Evolutionary conservation across 2,113 vertebrate genomes (phyloP), one percentile per base, ranked within the genome.

Genomic region (human): DNA sequence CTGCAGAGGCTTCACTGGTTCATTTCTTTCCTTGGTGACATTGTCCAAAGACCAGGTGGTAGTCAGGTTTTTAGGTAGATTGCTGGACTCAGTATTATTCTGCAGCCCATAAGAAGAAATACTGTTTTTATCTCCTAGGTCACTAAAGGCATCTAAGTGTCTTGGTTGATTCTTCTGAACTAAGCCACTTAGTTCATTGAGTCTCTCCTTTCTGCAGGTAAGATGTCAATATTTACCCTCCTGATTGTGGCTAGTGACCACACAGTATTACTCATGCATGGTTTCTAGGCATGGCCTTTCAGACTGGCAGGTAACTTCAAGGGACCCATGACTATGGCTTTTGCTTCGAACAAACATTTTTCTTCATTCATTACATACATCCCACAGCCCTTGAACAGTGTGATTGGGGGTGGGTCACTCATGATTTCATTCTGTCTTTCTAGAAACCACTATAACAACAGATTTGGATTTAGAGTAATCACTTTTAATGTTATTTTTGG

Each of bases 201-300:
- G 48, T 93, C 90, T 40, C 66, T 97, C 92, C 94, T 98, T 95
- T 98, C 98, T 12, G 97, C 91, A 45, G 97, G 97, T 17, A 98
- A 92, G 43, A 99, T 75, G 97, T 99, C 98, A 98, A 99, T 98
- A 95, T 99, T 97, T 85, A 99, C 99, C 84, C 98, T 98, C 97
- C 99, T 99, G 94, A 99, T n/a, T 8, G 99, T 99, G 92, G 99
- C 99, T 97, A 99, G 52, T 76, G 99, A 99, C 13, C 80, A 97
- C 45, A 90, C 90, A 55, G 98, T 95, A 83, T 84, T 98, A 97
- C 97, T 98, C 72, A 98, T 64, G 80, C 89, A 81, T 70, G 98
- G 98, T 40, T 97, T 98, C 72, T 18, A 76, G 72, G 40, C 12
- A 64, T 90, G 93, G 93, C 79, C 97, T 97, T 98, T 97, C 94